These are phyloP conservation scores for Beris chalybata DNA, from an alignment of 2,888 invertebrate species.

Conservation along the genomic window DNA sequence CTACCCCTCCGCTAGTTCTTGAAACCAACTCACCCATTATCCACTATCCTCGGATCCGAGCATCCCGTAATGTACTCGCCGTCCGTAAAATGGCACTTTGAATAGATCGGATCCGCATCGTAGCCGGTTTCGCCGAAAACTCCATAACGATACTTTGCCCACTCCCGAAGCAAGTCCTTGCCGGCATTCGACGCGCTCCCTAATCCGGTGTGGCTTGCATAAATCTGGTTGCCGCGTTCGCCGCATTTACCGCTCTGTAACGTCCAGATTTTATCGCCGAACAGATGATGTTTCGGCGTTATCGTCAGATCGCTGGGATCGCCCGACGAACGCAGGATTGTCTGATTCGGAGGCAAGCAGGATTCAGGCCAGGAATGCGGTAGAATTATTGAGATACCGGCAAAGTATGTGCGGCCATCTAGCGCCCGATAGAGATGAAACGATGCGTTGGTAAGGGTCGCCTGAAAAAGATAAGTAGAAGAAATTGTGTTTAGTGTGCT, in stretches of 20 bases:
- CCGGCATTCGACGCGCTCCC: conserved; percentile 27
- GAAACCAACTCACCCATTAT: conserved; percentile 56
- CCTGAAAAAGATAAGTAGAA: conserved; percentile 20
- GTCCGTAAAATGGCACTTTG: conserved; percentile 58
- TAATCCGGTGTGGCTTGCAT: conserved; percentile 57
- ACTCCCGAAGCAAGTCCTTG: conserved; percentile 62
- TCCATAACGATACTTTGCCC: conserved; percentile 69
- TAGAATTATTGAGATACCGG: conserved; percentile 62
- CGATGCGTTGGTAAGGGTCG: conserved; percentile 56
- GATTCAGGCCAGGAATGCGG: conserved; percentile 63
- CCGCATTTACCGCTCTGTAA: conserved; percentile 66
- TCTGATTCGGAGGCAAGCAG: conserved; percentile 52
- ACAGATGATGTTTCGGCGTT: conserved; percentile 59
- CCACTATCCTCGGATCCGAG: conserved; percentile 58
- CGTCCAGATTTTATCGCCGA: conserved; percentile 62
- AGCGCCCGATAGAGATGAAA: conserved; percentile 62
- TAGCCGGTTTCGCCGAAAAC: conserved; percentile 69
- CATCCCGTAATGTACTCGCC: conserved; percentile 57
- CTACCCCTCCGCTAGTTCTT: no score
- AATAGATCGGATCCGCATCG: conserved; percentile 62
- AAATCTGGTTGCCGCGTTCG: conserved; percentile 62
- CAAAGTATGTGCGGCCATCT: conserved; percentile 61
- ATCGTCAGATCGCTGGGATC: conserved; percentile 61
- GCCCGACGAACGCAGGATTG: conserved; percentile 55
- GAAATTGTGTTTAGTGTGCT: no score